Evolutionary conservation across 2,888 invertebrate genomes (phyloP).

Genomic region (Drosophila neotestacea): DNA sequence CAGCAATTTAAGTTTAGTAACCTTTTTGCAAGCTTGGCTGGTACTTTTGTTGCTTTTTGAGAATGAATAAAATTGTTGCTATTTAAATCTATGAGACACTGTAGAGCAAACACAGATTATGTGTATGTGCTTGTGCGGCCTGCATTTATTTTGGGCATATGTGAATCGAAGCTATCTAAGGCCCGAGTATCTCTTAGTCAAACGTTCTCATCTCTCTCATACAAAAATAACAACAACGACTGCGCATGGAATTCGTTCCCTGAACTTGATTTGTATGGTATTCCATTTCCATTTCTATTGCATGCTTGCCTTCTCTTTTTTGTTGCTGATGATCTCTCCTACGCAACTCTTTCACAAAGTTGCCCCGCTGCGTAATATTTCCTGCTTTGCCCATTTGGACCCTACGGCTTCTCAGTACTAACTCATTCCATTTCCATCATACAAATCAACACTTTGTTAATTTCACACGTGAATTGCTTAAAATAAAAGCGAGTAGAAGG

Average conservation of each 20-base stretch:
- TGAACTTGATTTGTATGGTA: conserved; percentile 68
- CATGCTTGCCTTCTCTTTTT: conserved; percentile 11
- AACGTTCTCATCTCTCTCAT: not conserved
- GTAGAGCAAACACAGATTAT: too few relatives aligned
- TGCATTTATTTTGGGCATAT: not conserved
- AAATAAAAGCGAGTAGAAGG: conserved; percentile 49
- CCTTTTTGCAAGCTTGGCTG: conserved; percentile 8
- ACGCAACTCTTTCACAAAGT: conserved; percentile 55
- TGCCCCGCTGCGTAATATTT: conserved; percentile 56
- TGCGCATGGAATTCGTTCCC: conserved; percentile 54
- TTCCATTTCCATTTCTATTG: conserved; percentile 21
- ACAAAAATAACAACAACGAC: conserved; percentile 24
- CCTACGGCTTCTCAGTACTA: conserved; percentile 27
- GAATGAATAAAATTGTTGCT: not conserved
- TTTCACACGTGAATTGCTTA: conserved; percentile 77
- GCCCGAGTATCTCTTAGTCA: conserved; percentile 8
- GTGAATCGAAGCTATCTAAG: not conserved
- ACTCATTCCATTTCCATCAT: conserved; percentile 25
- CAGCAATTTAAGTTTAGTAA: not conserved
- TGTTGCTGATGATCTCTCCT: conserved; percentile 31
- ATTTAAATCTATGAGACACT: not conserved
- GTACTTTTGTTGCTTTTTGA: not conserved
- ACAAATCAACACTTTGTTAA: conserved; percentile 77
- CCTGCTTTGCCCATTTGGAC: conserved; percentile 46
- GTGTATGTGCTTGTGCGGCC: not conserved